These are phyloP conservation scores for Fukomys damarensis DNA, from an alignment of 2,113 vertebrate genomes.

Conservation along the genomic window DNA sequence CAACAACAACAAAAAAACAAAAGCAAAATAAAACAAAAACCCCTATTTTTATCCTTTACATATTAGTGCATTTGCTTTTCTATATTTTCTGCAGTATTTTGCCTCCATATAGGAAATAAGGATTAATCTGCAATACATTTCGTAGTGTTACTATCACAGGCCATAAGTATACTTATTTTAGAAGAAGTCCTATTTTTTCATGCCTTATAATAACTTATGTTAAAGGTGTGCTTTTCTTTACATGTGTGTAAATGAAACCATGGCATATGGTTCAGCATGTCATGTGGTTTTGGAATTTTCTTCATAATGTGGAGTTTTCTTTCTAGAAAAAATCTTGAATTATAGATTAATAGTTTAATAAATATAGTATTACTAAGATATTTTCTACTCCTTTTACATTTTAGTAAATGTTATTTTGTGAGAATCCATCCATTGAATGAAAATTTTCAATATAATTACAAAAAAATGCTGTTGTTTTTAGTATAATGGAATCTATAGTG, in stretches of 20 bases:
- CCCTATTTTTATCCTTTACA: background rate
- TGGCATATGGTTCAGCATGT: background rate
- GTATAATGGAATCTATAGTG: background rate
- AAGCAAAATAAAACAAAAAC: too few species aligned
- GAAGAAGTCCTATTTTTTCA: background rate
- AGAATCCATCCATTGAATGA: background rate
- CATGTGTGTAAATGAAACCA: background rate
- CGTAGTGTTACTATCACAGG: background rate
- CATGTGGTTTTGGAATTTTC: background rate
- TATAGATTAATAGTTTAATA: background rate
- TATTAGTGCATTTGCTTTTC: background rate
- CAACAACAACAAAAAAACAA: too few species aligned
- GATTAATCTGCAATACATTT: background rate
- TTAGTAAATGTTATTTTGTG: background rate
- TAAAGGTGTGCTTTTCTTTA: background rate
- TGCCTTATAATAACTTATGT: background rate
- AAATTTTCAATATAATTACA: background rate
- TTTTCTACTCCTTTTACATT: background rate
- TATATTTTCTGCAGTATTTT: background rate
- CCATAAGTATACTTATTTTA: background rate
- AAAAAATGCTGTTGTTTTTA: background rate
- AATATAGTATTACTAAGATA: background rate
- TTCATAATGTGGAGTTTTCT: background rate
- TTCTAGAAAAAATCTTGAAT: background rate
- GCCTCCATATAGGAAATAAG: background rate